Base-by-base conservation (phyloP, 2,888 invertebrate genomes). In the Ypsolopha scabrella region DNA sequence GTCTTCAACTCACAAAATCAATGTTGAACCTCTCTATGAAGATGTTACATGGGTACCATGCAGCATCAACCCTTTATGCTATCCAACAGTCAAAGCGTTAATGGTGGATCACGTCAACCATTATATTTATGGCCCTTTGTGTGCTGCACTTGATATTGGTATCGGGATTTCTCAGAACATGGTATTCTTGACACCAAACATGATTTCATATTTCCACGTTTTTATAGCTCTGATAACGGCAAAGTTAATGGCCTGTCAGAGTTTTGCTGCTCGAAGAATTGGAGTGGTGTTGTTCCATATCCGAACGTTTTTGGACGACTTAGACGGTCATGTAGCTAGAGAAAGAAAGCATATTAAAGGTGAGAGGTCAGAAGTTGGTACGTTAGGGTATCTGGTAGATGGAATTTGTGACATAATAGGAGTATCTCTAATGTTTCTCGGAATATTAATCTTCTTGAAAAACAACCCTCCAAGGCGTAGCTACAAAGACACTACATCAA, bases 291-390 rank as follows among this genome's bases (percentile, higher is more conserved):
- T 96, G 14, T 96, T 94, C 68, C 92, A 94, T 77, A 73, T 95
- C 41, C 87, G 96, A 58, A 93, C 94, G 58, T 94, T 94, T 79
- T 72, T 96, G 50, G 96, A 96, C 64, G 94, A 94, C 64, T 75
- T 96, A 55, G 96, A 96, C 64, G 96, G 96, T 0, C 93, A 94
- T 64, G 93, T 96, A 2, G 95, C 95, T 0, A 89, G 96, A 54
- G 90, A 90, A 34, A 88, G 93, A 52, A 91, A 91, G 63, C 89
- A 94, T 66, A 90, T 94, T 35, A 88, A 90, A 55, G 94, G 94
- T 0, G 94, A 94, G 70, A 87, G 90, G 33, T 94, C 94, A 0
- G 93, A 94, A 67, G 91, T 94, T n/a, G 94, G 94, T 0, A 91
- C 92, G 0, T 67, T 91, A 0, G 96, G 96, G 0, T 95, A 94